A percentile compares a stretch with the other conserved stretches of the same genome.
Evolutionary conservation across 2,797 vertebrate genomes (phyloP).

Genomic region (Lacerta viridis): DNA sequence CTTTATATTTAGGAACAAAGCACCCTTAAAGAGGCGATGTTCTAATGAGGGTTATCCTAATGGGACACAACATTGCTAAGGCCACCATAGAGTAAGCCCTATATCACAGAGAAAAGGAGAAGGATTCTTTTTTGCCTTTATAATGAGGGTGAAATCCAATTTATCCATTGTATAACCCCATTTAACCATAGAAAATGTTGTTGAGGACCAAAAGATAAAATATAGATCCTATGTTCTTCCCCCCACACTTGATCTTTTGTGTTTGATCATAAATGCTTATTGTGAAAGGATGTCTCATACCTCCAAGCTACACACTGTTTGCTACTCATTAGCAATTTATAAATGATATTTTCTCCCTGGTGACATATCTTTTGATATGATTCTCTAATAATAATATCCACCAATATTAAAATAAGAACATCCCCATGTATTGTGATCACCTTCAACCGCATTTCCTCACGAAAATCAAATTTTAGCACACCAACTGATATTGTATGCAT

Average conservation of each 20-base stretch:
- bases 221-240: constrained; percentile 70
- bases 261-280: constrained; percentile 88
- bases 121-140: constrained; percentile 58
- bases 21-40: constrained; percentile 32
- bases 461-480: constrained; percentile 89
- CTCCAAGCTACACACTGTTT: constrained; percentile 96
- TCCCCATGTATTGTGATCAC: constrained; percentile 91
- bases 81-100: constrained; percentile 45
- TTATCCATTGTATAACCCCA: constrained; percentile 55
- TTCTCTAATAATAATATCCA: constrained; percentile 98
- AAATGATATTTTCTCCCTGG: constrained; percentile 99
- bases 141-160: constrained; percentile 53
- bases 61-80: constrained; percentile 37
- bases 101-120: constrained; percentile 34
- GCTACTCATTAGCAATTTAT: constrained; percentile 99
- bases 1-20: constrained; percentile 18
- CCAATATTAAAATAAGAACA: constrained; percentile 97
- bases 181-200: constrained; percentile 73
- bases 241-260: constrained; percentile 79
- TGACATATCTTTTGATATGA: constrained; percentile 99
- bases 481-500: constrained; percentile 88
- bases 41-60: constrained; percentile 52
- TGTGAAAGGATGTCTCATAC: constrained; percentile 88
- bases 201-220: constrained; percentile 77
- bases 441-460: constrained; percentile 88